Base-by-base conservation (phyloP, 2,888 invertebrate genomes). In the Leptogaster cylindrica region DNA sequence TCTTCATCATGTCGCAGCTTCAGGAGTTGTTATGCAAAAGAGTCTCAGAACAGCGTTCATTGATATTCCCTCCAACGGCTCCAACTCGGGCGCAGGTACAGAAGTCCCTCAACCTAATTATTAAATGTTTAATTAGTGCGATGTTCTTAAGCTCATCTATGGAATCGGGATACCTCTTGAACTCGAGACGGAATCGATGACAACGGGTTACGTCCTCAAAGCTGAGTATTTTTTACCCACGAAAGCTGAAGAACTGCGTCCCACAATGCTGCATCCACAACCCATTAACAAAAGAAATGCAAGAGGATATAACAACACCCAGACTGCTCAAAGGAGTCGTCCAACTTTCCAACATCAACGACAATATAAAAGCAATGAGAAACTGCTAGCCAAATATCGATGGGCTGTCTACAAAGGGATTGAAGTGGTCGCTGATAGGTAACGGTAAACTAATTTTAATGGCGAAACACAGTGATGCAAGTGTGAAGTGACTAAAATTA, bases 371-470 rank as follows among this genome's bases (percentile, higher is more conserved):
- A 33, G 12, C 2, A 48, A 16, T 14, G 3, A 14, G n/a, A 39
- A 69, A 10, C 46, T 18, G 12, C 44, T 68, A 5, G 68, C 71
- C 7, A 69, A 69, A 39, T 83, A 83, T 64, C 78, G 87, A 75
- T 89, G 89, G 89, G 86, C 85, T 73, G 83, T 89, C 70, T 90
- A 90, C 77, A 86, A 85, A 77, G 80, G 85, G 33, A 76, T 89
- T 16, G 86, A 87, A 71, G 83, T 84, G 50, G 84, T 86, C 77
- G 82, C 83, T 31, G 83, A 85, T 74, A 83, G 84, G 87, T 88
- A 79, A n/a, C n/a, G n/a, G n/a, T n/a, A n/a, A n/a, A n/a, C n/a
- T n/a, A n/a, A n/a, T n/a, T n/a, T n/a, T n/a, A n/a, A n/a, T n/a
- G n/a, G n/a, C n/a, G n/a, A n/a, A n/a, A n/a, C n/a, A n/a, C n/a